Conservation (phyloP, 1,140 invertebrate genomes). For the Dryas iulia region DNA sequence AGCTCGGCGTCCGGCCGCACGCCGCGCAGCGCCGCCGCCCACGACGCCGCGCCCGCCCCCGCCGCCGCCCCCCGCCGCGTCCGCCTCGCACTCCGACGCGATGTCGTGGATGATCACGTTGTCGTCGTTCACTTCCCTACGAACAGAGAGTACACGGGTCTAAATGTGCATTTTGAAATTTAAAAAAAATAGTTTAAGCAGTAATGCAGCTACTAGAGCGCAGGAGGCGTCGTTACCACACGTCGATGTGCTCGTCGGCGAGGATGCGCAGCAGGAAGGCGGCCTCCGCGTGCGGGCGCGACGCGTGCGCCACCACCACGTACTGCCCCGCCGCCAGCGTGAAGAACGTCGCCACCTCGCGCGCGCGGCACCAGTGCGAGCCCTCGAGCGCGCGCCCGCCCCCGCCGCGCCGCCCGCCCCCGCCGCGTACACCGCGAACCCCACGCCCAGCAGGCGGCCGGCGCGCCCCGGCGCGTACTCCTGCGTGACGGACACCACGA, state of each 20-base stretch:
- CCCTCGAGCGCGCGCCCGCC: slow-evolving; percentile 81
- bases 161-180: too few relatives aligned
- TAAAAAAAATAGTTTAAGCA: too few relatives aligned
- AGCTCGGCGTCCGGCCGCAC: slow-evolving; percentile 79
- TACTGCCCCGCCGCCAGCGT: slow-evolving; percentile 87
- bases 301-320: slow-evolving; percentile 89
- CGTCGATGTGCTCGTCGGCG: slow-evolving; percentile 87
- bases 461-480: slow-evolving; percentile 80
- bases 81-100: slow-evolving; percentile 80
- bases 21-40: slow-evolving; percentile 74
- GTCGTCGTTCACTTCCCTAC: slow-evolving; percentile 90
- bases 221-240: slow-evolving; percentile 81
- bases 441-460: slow-evolving; percentile 80
- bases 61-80: slow-evolving; percentile 58
- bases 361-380: slow-evolving; percentile 84
- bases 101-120: slow-evolving; percentile 86
- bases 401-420: slow-evolving; percentile 66
- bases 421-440: slow-evolving; percentile 86
- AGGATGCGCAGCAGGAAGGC: slow-evolving; percentile 87
- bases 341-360: slow-evolving; percentile 88
- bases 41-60: slow-evolving; percentile 78
- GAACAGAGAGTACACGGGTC: too few relatives aligned
- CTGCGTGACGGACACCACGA: slow-evolving; percentile 88
- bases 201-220: slow-evolving; percentile 15
- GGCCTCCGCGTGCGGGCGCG: slow-evolving; percentile 84